Base-by-base conservation (phyloP, 2,888 invertebrate genomes). In the Andrena dorsata region DNA sequence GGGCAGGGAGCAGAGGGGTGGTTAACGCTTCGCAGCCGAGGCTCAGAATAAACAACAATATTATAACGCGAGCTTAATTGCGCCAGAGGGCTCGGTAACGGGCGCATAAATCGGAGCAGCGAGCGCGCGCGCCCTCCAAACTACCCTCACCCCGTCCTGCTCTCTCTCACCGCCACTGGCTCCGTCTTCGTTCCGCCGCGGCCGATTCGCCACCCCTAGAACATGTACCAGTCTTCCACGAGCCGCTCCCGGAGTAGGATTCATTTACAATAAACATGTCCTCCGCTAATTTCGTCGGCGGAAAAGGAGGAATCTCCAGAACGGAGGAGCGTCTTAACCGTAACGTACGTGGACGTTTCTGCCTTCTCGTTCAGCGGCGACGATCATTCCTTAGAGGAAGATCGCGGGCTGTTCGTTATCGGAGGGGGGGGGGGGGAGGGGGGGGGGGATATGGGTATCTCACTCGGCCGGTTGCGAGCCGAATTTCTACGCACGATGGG, bases 241-340 rank as follows among this genome's bases (percentile, higher is more conserved):
- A 81, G 80, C 82, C 79, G 82, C 78, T 83, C 85, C 75, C 84
- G 71, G 88, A 87, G 89, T 87, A 90, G 92, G 91, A 92, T 93
- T 93, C 93, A 93, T 93, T 93, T 93, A 92, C 93, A 93, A 93
- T 93, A 93, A 93, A 93, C 92, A 93, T 93, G 93, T 93, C 93
- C 90, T 89, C 85, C 88, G 92, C 92, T 93, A 92, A 93, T 93
- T 93, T 92, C 90, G 89, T 88, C 86, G 85, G 87, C 80, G 88
- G 85, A 83, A 87, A 89, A 89, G 90, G 88, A 87, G 89, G 86
- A 87, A 86, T 82, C 88, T 85, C 80, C 80, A 75, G 87, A 86
- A 86, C 80, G 86, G 80, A 80, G 84, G 66, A 84, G 85, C 88
- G 86, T 78, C 88, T 88, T 88, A 88, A 88, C 85, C 76, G 83